Percentiles rank a stretch among this genome's conserved stretches.
Conservation (phyloP, 2,113 vertebrate species). For the Podilymbus podiceps region DNA sequence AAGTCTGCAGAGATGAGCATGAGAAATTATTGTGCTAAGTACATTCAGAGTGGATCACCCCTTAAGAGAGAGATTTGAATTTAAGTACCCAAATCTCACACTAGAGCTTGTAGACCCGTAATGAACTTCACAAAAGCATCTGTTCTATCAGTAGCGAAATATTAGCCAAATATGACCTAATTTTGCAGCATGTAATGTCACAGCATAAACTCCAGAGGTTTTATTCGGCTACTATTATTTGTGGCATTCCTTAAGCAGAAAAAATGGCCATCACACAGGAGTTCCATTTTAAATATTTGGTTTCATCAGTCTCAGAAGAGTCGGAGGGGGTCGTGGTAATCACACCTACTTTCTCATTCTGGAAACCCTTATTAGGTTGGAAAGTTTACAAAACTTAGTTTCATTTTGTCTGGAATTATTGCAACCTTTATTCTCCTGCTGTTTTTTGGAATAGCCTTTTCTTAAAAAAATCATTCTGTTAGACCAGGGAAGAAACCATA, state of each 20-base stretch:
- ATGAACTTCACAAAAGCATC: neutral
- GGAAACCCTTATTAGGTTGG: neutral
- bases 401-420: neutral
- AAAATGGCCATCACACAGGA: neutral
- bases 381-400: neutral
- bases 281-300: neutral
- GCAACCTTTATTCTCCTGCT: neutral
- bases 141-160: neutral
- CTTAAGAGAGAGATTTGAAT: neutral
- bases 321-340: neutral
- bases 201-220: neutral
- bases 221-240: neutral
- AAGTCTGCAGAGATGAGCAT: neutral
- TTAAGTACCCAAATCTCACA: neutral
- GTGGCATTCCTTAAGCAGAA: neutral
- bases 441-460: neutral
- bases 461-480: neutral
- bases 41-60: neutral
- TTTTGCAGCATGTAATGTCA: neutral
- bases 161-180: neutral
- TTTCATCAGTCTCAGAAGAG: neutral
- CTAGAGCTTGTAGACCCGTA: neutral
- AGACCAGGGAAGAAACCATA: neutral
- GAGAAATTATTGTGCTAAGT: neutral
- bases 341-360: neutral